Evolutionary conservation across 2,797 vertebrate genomes (phyloP), one percentile per base, ranked within the genome.

Genomic region (Crax fasciolata): DNA sequence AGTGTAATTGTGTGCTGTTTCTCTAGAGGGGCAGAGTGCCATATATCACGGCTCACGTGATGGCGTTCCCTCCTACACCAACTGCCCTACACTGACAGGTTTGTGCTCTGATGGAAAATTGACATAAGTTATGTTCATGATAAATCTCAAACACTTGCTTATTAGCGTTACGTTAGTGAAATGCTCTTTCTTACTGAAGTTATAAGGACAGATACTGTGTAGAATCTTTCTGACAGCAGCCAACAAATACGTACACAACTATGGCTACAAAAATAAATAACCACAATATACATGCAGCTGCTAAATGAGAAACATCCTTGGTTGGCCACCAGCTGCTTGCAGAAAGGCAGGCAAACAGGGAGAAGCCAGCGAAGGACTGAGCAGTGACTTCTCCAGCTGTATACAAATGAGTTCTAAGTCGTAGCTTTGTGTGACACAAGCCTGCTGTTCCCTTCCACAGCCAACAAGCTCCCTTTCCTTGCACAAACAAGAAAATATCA

Each of bases 211-310:
- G 58, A 84, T 51, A 30, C 19, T 21, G 13, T 51, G 67, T 44
- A 55, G 57, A 66, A 30, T 66, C 74, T 48, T 87, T 71, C 73
- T 80, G 78, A 92, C 83, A 93, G 81, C 38, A 79, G 5, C 78
- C 68, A 84, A 61, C 74, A 84, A 87, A 92, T 84, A 41, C 0
- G 0, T 52, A 79, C 63, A 13, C n/a, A 57, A 58, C 55, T 30
- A 4, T 2, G 39, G 86, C 81, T 93, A 49, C 77, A 92, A 28
- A 95, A 87, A 82, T 81, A 75, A 90, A 89, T 72, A 73, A 58
- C 27, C 79, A 71, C 35, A 46, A 63, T 1, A 80, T 51, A 62
- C 23, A 57, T 2, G 79, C 44, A 76, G 38, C 51, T 73, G 54
- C 79, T 86, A 52, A 41, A 32, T 11, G 30, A 68, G 70, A 55